These are phyloP conservation scores for Acrobasis repandana DNA, from an alignment of 2,888 invertebrate genomes.

Conservation along the genomic window DNA sequence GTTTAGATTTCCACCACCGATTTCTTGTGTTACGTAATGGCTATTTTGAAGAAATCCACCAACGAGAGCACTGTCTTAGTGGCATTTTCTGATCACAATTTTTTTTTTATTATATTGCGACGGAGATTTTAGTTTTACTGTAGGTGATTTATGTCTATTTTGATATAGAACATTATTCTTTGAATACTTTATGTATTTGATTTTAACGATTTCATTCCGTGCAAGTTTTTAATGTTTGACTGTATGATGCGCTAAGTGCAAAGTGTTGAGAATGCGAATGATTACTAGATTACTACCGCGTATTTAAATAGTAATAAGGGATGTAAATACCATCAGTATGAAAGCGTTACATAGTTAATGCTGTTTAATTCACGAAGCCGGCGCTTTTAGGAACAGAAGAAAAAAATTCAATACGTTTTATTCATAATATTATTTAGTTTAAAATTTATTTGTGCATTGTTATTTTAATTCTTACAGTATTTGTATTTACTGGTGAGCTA, in stretches of 20 bases:
- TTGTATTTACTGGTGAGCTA: conserved; percentile 66
- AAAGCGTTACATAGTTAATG: conserved; percentile 9
- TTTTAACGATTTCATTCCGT: conserved; percentile 77
- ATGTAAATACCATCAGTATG: conserved; percentile 51
- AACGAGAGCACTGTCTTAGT: conserved; percentile 54
- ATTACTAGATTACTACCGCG: conserved; percentile 37
- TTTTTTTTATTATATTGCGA: conserved; percentile 67
- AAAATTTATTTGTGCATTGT: conserved; percentile 51
- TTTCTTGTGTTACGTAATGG: conserved; percentile 61
- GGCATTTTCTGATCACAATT: conserved; percentile 74
- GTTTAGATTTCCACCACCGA: conserved; percentile 81
- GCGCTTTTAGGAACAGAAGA: conserved; percentile 35
- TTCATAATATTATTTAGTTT: conserved; percentile 46
- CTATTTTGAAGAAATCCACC: conserved; percentile 74
- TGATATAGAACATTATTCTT: conserved; percentile 69
- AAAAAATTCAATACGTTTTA: conserved; percentile 34
- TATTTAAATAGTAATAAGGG: conserved; percentile 39
- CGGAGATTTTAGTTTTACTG: conserved; percentile 66
- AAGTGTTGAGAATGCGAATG: conserved; percentile 49
- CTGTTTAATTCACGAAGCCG: neutral
- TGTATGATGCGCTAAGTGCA: conserved; percentile 63
- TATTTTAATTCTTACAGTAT: conserved; percentile 67
- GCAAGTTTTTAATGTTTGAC: conserved; percentile 67
- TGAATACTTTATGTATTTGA: conserved; percentile 77
- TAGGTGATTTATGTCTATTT: conserved; percentile 57